Base-by-base conservation (phyloP, 2,888 invertebrate genomes). In the Griposia aprilina region DNA sequence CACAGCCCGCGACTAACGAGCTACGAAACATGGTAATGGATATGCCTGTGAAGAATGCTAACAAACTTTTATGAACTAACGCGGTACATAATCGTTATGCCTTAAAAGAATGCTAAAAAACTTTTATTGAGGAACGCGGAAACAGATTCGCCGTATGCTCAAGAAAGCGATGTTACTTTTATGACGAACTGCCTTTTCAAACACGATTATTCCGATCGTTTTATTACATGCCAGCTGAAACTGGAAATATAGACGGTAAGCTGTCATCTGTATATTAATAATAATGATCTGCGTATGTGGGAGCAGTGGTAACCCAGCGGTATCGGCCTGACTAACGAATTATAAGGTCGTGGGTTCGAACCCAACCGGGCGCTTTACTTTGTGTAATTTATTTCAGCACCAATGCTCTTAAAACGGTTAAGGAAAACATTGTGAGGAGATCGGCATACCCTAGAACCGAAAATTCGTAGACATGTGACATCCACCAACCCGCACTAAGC, bases 1-100 rank as follows among this genome's bases (percentile, higher is more conserved):
- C 84, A 88, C 88, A 90, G 88, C 90, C 86, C 89, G 88, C 84
- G 82, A 85, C 85, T 83, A 78, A 85, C 81, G 90, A 92, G 86
- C 89, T 90, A 92, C 89, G 88, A 93, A 92, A 86, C 87, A 80
- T 75, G 48, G 81, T 78, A 77, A 82, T 91, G 90, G 89, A 91
- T 90, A 87, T 85, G 90, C 78, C 74, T 81, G 76, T 71, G 50
- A 84, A 84, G 83, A 87, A 84, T 84, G 80, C 74, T 74, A 84
- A 79, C 84, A 84, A 87, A 87, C 73, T 85, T 86, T 74, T 72
- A 75, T 81, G 62, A 84, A 87, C 72, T 85, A 75, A 80, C 52
- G 71, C 75, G 72, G 66, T 87, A 87, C 78, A 87, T 83, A 83
- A 87, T 83, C 72, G 87, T 87, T 87, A 86, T 83, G 55, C 72